phyloP scores from a whole-genome alignment of 2,888 invertebrate genomes.

The Cerastis rubricosa region DNA sequence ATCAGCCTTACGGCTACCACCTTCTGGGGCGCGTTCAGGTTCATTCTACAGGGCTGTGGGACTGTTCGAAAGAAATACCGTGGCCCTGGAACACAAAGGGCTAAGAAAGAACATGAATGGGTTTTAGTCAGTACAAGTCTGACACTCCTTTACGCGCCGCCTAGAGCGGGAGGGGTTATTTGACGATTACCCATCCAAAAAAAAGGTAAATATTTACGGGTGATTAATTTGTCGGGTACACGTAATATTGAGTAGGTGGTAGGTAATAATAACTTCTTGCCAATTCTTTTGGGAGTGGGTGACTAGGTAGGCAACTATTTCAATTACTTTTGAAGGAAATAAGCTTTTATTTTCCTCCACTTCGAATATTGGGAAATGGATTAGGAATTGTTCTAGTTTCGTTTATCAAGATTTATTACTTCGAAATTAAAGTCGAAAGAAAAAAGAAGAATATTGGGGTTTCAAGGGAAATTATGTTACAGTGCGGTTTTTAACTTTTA shows the following conservation, averaged over 20 bases:
- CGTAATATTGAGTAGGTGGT: neutral
- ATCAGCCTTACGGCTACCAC: no score
- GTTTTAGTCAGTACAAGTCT: no score
- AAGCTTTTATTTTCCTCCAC: neutral
- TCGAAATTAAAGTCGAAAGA: neutral
- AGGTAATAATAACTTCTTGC: neutral
- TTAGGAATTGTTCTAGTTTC: slow-evolving; percentile 2
- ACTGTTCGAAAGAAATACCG: no score
- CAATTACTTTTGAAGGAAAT: neutral
- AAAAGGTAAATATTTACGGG: neutral
- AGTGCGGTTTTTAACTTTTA: neutral
- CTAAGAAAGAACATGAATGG: no score
- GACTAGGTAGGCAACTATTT: neutral
- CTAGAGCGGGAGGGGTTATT: no score
- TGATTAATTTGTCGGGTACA: neutral
- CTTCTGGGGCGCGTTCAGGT: no score
- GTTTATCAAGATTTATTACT: slow-evolving; percentile 12
- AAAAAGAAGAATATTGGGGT: neutral
- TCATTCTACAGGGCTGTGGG: no score
- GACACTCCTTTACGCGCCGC: no score
- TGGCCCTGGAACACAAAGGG: no score
- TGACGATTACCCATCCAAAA: no score
- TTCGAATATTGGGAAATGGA: neutral
- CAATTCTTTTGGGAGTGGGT: slow-evolving; percentile 1
- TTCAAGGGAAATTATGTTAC: neutral